Evolutionary conservation across 2,113 vertebrate species (phyloP).

Genomic region (Tetrao urogallus): DNA sequence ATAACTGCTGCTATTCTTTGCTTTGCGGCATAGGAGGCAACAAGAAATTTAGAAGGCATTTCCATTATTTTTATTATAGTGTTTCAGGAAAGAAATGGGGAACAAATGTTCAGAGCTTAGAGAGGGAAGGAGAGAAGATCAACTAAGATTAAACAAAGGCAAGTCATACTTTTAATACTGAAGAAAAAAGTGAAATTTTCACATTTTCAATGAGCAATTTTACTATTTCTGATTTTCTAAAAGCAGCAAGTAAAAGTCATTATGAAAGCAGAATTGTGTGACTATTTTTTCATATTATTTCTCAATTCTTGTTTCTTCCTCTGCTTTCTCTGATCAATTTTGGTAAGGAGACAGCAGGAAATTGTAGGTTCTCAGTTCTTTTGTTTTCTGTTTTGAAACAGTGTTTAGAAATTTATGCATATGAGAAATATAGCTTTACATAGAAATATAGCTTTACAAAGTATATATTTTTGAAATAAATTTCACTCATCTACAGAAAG

Average conservation of each 20-base stretch:
- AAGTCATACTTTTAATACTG: background rate
- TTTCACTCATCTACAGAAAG: background rate
- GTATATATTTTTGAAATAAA: background rate
- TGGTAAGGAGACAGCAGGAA: background rate
- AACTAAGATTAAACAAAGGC: background rate
- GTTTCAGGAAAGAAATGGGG: background rate
- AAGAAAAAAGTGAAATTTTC: background rate
- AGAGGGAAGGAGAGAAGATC: background rate
- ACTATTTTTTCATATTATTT: background rate
- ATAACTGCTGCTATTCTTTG: background rate
- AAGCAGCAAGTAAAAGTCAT: background rate
- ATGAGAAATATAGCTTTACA: background rate
- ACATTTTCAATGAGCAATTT: background rate
- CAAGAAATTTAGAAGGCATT: background rate
- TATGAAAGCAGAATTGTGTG: background rate
- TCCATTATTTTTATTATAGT: background rate
- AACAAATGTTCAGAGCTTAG: background rate
- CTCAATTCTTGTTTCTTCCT: background rate
- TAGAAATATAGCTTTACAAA: background rate
- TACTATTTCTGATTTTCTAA: background rate
- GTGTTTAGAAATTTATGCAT: background rate
- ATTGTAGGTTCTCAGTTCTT: background rate
- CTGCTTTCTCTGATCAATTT: background rate
- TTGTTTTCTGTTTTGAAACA: background rate
- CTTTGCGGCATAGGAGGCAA: background rate